A percentile compares a stretch with the other conserved stretches of the same genome.
Conservation (phyloP, 2,888 invertebrate genomes). For the Chaetogeoica ovagalla region DNA sequence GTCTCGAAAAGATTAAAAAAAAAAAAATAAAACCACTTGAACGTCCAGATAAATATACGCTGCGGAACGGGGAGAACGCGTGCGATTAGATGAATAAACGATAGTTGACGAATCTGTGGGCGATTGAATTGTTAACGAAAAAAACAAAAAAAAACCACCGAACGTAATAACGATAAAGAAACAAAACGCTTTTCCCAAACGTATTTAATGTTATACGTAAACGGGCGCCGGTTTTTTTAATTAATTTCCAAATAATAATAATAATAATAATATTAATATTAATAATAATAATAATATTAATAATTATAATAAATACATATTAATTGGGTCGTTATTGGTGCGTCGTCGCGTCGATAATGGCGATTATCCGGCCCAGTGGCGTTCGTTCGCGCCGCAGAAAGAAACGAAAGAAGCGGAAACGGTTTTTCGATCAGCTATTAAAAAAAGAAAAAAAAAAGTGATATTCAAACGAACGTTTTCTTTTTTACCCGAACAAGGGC, state of each 20-base stretch:
- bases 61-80: not conserved
- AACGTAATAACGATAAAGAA: slow-evolving; percentile 9
- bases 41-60: not conserved
- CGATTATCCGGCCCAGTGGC: not conserved
- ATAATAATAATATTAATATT: too few species aligned
- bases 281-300: too few species aligned
- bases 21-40: too few species aligned
- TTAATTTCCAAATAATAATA: slow-evolving; percentile 27
- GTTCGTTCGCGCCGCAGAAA: not conserved
- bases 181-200: not conserved
- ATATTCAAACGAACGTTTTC: too few species aligned
- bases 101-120: not conserved
- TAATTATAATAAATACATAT: too few species aligned
- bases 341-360: not conserved
- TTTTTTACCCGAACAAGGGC: too few species aligned
- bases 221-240: not conserved
- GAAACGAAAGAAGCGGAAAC: not conserved
- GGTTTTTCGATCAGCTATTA: too few species aligned
- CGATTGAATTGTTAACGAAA: slow-evolving; percentile 1
- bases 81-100: not conserved
- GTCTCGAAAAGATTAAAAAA: too few species aligned
- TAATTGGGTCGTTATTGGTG: not conserved
- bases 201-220: not conserved
- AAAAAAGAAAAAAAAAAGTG: too few species aligned
- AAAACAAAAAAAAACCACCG: not conserved